Percentiles rank a stretch among this genome's conserved stretches.
phyloP scores from a whole-genome alignment of 2,797 vertebrate genomes.

The Phataginus tetradactyla region DNA sequence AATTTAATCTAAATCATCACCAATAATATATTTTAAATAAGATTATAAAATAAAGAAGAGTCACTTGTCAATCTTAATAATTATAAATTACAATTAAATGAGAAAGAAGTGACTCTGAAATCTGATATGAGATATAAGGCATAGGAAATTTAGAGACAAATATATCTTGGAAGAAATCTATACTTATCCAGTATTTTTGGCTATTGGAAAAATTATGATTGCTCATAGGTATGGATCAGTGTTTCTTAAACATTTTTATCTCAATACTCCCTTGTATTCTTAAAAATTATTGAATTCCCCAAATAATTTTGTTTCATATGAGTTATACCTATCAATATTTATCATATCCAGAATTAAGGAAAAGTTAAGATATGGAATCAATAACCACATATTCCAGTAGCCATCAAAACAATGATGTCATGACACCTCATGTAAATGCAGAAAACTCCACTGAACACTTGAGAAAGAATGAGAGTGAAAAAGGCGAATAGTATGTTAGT shows the following conservation, averaged over 20 bases:
- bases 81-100: constrained; percentile 22
- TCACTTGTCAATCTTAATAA: neutral
- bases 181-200: neutral
- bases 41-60: neutral
- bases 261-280: neutral
- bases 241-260: neutral
- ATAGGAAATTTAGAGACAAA: neutral
- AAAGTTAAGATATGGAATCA: neutral
- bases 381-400: neutral
- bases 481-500: neutral
- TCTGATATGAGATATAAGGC: neutral
- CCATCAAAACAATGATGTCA: neutral
- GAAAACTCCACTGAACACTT: neutral
- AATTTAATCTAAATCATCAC: neutral
- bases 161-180: neutral
- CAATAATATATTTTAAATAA: constrained; percentile 10
- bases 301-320: neutral
- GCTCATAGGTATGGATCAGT: neutral
- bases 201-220: neutral
- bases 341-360: neutral
- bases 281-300: neutral
- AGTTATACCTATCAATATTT: neutral
- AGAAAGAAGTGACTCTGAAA: neutral
- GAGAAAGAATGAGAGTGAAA: neutral
- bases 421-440: neutral